Base-by-base conservation (phyloP, 2,888 invertebrate species). In the Steinernema hermaphroditum region DNA sequence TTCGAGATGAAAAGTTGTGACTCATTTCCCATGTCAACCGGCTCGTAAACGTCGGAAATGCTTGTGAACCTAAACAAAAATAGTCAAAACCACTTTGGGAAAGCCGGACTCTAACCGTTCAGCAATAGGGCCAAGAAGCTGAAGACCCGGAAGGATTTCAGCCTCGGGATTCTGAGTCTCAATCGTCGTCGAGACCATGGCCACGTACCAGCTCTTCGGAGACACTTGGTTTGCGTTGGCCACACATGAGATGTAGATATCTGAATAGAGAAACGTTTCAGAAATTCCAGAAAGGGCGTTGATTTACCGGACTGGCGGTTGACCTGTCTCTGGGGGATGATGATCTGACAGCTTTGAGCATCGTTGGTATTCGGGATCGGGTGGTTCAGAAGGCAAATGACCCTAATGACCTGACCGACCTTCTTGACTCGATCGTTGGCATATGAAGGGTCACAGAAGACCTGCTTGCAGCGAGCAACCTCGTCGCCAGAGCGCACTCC, bases 111-210 rank as follows among this genome's bases (percentile, higher is more conserved):
- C 78, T 72, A 46, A 90, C 90, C 97, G 98, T 90, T 97, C 95
- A 87, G 92, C 91, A 82, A 97, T 92, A 76, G 92, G 91, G 75
- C 96, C 94, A 80, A 96, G 90, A 75, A 97, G 90, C 85, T 96
- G 93, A 77, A 96, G 89, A 69, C 96, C 98, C 0, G 94, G 94
- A 87, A 93, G 92, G 76, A 99, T 94, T 89, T 99, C 98, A 69
- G 90, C 89, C 87, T 97, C 96, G 0, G 98, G 98, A 87, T 95
- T 93, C 81, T 91, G 91, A 16, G 96, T 94, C 89, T 99, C 98
- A 27, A 98, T 96, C 16, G 96, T 96, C 44, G 98, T 97, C 57
- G 96, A 96, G 14, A 98, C 97, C 93, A 97, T 96, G n/a, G 96
- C 93, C 76, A 92, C 89, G 86, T 91, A 93, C 91, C 91, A 92